Evolutionary conservation across 1,140 invertebrate genomes (phyloP), one percentile per base, ranked within the genome.

Genomic region (Macrotrachela quadricornifera): DNA sequence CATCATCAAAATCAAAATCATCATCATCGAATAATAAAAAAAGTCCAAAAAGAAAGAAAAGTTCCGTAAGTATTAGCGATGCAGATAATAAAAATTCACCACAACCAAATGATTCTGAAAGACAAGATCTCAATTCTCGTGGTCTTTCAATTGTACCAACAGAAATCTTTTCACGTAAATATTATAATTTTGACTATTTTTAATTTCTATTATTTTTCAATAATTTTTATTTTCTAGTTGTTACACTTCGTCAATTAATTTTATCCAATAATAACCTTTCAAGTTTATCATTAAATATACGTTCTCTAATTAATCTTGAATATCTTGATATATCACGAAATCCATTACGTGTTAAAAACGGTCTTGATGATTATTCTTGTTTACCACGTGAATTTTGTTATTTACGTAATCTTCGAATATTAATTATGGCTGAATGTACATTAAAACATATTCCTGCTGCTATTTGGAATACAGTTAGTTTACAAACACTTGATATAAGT

Each of bases 341-440:
- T 42, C 62, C 64, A n/a, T 58, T 71, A 39, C 59, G 61, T 13
- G 63, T 64, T 40, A 62, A 58, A n/a, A 55, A 60, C 49, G 55
- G 59, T 15, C 2, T 30, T 30, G 58, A 63, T 43, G 67, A 69
- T 52, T 64, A 58, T 50, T 58, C 58, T 38, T 64, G 67, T 10
- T 49, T 71, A 12, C 69, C 69, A 12, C 41, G 43, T 18, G 63
- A 66, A 44, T 58, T 70, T 56, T 57, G 57, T 30, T 44, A 54
- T 39, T 59, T 71, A 21, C 56, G 50, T 1, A 59, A 61, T 18
- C 59, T 71, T 3, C 54, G 61, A 40, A 60, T 63, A 45, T 59
- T 71, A 4, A 61, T 55, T 48, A 60, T 70, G 10, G 62, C 65
- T 14, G 68, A 71, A 55, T 69, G 67, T 54, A 71, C 69, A 50